Conservation (phyloP, 2,113 vertebrate species). For the Pogona vitticeps region DNA sequence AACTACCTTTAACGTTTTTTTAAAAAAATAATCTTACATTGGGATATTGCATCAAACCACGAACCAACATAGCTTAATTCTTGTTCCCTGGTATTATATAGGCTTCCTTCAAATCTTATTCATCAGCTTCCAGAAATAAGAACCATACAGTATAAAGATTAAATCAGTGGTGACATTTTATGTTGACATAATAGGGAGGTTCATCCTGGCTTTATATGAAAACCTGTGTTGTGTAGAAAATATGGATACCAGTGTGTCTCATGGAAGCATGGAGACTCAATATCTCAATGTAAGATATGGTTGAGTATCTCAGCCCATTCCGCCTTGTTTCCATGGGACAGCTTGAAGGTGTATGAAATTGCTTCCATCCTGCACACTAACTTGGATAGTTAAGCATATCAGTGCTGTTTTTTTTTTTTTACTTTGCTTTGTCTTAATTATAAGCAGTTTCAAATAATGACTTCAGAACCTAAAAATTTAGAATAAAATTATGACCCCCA, state of each 20-base stretch:
- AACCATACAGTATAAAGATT: slow-evolving; percentile 50
- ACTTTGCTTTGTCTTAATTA: slow-evolving; percentile 56
- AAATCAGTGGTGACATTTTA: slow-evolving; percentile 51
- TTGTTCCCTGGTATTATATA: slow-evolving; percentile 66
- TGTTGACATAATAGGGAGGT: slow-evolving; percentile 18
- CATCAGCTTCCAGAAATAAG: slow-evolving; percentile 53
- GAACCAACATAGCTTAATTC: slow-evolving; percentile 71
- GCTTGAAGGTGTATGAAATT: slow-evolving; percentile 48
- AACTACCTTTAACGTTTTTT: slow-evolving; percentile 78
- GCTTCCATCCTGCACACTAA: slow-evolving; percentile 58
- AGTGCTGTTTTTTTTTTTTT: slow-evolving; percentile 35
- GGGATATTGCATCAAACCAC: slow-evolving; percentile 74
- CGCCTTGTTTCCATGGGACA: slow-evolving; percentile 42
- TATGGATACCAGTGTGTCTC: neutral
- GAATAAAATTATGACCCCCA: too few relatives aligned
- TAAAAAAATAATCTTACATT: slow-evolving; percentile 73
- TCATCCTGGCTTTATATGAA: slow-evolving; percentile 50
- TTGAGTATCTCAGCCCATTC: slow-evolving; percentile 56
- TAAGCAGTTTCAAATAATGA: slow-evolving; percentile 44
- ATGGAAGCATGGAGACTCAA: slow-evolving; percentile 39
- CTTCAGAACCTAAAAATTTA: slow-evolving; percentile 54
- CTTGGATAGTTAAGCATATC: slow-evolving; percentile 56
- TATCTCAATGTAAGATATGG: too few relatives aligned
- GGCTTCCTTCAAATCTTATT: slow-evolving; percentile 71
- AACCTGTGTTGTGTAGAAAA: slow-evolving; percentile 1